A percentile compares a stretch with the other conserved stretches of the same genome.
phyloP scores from a whole-genome alignment of 2,888 invertebrate genomes.

The Polydesmus complanatus region DNA sequence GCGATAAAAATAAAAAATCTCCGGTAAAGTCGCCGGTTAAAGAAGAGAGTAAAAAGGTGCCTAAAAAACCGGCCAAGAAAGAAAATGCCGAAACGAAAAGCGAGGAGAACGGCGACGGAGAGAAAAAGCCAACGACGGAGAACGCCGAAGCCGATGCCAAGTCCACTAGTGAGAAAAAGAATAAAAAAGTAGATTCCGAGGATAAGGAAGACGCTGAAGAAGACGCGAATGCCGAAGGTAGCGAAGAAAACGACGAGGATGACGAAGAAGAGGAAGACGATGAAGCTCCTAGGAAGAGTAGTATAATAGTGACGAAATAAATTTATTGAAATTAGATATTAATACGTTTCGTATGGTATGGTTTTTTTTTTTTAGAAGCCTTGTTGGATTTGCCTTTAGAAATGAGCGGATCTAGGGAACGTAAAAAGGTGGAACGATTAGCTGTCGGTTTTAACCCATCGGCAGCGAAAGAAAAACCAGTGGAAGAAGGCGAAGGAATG shows the following conservation, averaged over 20 bases:
- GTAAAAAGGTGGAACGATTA: constrained; percentile 33
- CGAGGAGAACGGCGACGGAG: not conserved
- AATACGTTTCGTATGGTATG: not conserved
- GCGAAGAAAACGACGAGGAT: not conserved
- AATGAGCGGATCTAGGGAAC: constrained; percentile 30
- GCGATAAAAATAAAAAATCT: not conserved
- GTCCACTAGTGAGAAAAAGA: not conserved
- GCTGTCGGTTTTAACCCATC: constrained; percentile 22
- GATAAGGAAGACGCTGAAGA: constrained; percentile 4
- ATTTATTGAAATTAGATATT: not conserved
- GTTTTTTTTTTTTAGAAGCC: constrained; percentile 24
- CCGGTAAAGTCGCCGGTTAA: constrained; percentile 3
- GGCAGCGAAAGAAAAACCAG: constrained; percentile 28
- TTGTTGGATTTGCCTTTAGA: constrained; percentile 31
- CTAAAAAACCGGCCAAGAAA: not conserved
- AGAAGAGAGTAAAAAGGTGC: not conserved
- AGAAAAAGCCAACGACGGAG: not conserved
- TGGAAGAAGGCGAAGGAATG: constrained; percentile 43
- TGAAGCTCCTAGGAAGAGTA: not conserved
- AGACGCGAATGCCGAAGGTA: not conserved
- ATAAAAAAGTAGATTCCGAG: not conserved
- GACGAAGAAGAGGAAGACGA: constrained; percentile 11
- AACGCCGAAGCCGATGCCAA: not conserved
- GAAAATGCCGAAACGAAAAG: not conserved
- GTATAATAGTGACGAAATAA: constrained; percentile 3